Conservation (phyloP, 1,140 invertebrate species). For the Meloidogyne floridensis region DNA sequence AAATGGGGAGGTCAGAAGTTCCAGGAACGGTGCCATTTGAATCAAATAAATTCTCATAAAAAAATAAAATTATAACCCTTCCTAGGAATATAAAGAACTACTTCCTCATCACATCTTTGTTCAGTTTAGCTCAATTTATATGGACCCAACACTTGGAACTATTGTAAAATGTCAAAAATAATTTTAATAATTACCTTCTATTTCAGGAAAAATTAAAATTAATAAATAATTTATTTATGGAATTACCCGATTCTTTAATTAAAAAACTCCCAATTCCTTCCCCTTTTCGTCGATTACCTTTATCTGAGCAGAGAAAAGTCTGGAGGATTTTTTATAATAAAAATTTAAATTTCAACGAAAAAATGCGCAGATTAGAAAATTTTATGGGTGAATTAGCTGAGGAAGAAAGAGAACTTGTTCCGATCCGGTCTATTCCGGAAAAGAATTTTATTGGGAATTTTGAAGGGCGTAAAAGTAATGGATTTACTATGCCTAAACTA, state of each 20-base stretch:
- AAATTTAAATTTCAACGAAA: conserved; percentile 38
- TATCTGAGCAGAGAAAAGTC: conserved; percentile 32
- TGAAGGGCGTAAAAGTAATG: not conserved
- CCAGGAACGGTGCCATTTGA: too few species aligned
- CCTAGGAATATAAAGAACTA: conserved; percentile 13
- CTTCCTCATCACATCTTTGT: conserved; percentile 8
- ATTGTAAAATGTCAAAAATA: not conserved
- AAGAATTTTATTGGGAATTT: not conserved
- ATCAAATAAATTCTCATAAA: not conserved
- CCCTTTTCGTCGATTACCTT: conserved; percentile 41
- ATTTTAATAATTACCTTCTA: not conserved
- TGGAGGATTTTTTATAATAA: conserved; percentile 44
- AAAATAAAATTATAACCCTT: not conserved
- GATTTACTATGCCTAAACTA: conserved; percentile 38
- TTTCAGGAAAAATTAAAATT: conserved; percentile 48
- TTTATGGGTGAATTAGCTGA: conserved; percentile 31
- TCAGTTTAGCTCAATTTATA: conserved; percentile 26
- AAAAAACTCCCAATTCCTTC: conserved; percentile 38
- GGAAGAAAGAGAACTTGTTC: conserved; percentile 39
- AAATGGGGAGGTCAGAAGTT: too few species aligned
- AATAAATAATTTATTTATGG: conserved; percentile 50
- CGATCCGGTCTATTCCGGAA: conserved; percentile 20
- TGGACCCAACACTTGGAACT: conserved; percentile 2
- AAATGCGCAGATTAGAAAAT: conserved; percentile 29
- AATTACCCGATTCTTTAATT: conserved; percentile 34